These are phyloP conservation scores for Polyploca ridens DNA, from an alignment of 2,888 invertebrate species.

Conservation along the genomic window DNA sequence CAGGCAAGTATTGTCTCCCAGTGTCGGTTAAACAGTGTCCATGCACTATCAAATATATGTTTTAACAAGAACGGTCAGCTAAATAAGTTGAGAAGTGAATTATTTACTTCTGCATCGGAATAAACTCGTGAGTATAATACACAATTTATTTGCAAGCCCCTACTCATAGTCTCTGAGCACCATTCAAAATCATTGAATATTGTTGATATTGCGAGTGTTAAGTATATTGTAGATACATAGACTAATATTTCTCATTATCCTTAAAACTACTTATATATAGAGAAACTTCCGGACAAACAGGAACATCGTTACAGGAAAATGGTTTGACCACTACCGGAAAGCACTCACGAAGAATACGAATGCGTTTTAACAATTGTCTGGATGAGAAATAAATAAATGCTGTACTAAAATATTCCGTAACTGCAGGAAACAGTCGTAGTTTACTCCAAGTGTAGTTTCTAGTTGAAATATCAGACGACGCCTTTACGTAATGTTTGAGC, in stretches of 20 bases:
- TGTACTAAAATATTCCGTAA: no score
- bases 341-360: not conserved
- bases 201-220: no score
- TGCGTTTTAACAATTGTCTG: not conserved
- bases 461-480: no score
- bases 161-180: not conserved
- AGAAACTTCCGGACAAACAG: not conserved
- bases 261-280: not conserved
- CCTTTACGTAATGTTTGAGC: no score
- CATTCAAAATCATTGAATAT: no score
- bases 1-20: not conserved
- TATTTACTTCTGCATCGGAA: constrained; percentile 14
- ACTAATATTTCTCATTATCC: not conserved
- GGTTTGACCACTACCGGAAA: not conserved
- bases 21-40: not conserved
- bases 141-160: not conserved
- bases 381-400: not conserved
- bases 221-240: no score
- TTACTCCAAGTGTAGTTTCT: no score
- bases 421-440: no score
- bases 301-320: not conserved
- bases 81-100: constrained; percentile 17
- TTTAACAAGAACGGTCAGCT: not conserved
- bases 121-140: not conserved
- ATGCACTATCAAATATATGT: not conserved